These are phyloP conservation scores for Apostichopus leukothele DNA, from an alignment of 53 echinoderm and acorn worm genomes.

Conservation along the genomic window DNA sequence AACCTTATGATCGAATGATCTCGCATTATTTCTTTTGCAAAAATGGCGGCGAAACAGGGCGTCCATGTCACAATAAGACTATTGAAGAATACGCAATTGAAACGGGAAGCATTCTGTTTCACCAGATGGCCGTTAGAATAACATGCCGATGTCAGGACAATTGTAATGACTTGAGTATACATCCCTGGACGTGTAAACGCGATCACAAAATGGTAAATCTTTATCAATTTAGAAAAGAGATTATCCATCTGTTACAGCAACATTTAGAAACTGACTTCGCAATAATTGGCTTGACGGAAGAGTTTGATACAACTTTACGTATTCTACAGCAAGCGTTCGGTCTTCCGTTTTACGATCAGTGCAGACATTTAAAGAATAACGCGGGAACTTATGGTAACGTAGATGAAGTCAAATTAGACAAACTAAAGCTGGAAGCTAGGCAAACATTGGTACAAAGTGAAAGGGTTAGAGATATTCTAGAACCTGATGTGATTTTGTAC, in stretches of 20 bases:
- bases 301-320: conserved; percentile 69
- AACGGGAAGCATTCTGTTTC: background rate
- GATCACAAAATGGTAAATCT: background rate
- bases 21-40: conserved; percentile 81
- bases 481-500: conserved; percentile 34
- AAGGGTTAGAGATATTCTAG: background rate
- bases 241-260: conserved; percentile 58
- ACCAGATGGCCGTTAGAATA: conserved; percentile 8
- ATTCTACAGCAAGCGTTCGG: conserved; percentile 74
- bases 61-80: conserved; percentile 15
- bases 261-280: conserved; percentile 85
- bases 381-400: conserved; percentile 24
- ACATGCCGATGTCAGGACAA: background rate
- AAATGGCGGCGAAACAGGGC: conserved; percentile 14
- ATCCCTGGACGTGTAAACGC: background rate
- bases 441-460: background rate
- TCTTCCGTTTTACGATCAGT: conserved; percentile 67
- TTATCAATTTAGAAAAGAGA: conserved; percentile 17
- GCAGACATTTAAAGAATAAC: conserved; percentile 52
- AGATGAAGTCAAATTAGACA: background rate
- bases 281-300: conserved; percentile 77
- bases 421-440: conserved; percentile 4
- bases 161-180: background rate
- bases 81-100: conserved; percentile 18
- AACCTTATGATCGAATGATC: conserved; percentile 82